Percentiles rank a stretch among this genome's conserved stretches.
Conservation (phyloP, 2,113 vertebrate species). For the Pseudopodoces humilis region DNA sequence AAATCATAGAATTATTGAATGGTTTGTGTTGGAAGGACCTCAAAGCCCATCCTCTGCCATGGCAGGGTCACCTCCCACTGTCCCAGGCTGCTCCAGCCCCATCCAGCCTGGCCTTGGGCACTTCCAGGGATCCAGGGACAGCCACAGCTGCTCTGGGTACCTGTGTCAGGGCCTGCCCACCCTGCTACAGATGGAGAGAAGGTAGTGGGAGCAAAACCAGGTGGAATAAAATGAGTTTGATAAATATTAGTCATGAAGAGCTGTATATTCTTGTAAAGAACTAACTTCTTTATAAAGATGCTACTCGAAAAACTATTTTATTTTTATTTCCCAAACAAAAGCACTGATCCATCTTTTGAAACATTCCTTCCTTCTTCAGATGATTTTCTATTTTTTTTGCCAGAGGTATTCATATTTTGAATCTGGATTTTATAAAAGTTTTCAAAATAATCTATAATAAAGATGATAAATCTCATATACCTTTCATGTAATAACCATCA, state of each 20-base stretch:
- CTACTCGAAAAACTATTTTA: not conserved
- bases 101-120: fast-evolving
- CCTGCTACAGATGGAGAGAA: not conserved
- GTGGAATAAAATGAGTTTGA: not conserved
- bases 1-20: not conserved
- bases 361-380: not conserved
- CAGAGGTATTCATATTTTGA: not conserved
- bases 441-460: not conserved
- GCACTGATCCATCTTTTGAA: not conserved
- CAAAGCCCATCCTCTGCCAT: not conserved
- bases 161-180: not conserved
- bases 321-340: not conserved
- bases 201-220: not conserved
- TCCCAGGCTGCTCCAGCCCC: not conserved
- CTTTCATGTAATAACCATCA: not conserved
- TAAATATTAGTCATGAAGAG: not conserved
- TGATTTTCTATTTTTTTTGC: not conserved
- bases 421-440: not conserved
- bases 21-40: not conserved
- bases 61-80: not conserved
- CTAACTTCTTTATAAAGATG: not conserved
- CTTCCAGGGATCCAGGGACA: not conserved
- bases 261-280: not conserved
- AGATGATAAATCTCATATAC: not conserved
- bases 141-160: not conserved